Base-by-base conservation (phyloP, 2,113 vertebrate species). In the Xenopus borealis region DNA sequence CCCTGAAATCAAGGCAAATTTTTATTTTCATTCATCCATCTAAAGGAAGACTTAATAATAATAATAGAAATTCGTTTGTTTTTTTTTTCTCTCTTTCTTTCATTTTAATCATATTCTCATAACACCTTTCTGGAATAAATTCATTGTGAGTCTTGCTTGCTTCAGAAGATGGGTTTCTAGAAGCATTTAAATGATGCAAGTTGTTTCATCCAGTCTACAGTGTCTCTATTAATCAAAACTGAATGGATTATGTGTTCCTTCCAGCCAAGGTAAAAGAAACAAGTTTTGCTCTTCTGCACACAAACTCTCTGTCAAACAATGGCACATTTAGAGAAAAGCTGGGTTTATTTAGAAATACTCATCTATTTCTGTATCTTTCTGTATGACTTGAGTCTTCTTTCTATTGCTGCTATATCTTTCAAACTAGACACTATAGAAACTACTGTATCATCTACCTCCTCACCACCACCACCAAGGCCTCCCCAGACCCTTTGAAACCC, bases 71-170 rank as follows among this genome's bases (percentile, higher is more conserved):
- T 9, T 1, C 8, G 33, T 13, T 72, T 72, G 65, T 53, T 53
- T 66, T 67, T 3, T 27, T 3, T 27, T 3, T 27, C 23, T 67
- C 55, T 40, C 33, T 40, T 40, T 40, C 33, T 40, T 18, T n/a
- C 53, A 40, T 75, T 47, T 75, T 75, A 66, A 67, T 75, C 66
- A 67, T 67, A 61, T 67, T 67, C 64, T 61, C 64, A 30, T 74
- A 61, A 27, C 72, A 75, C 64, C 72, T 75, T 75, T 50, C 33
- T 52, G 46, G 72, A 75, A 75, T 75, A 64, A 75, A 67, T 59
- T 75, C 63, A 61, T 40, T 40, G 33, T 40, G 33, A 40, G 33
- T 6, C 33, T 9, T 17, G 40, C 40, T 61, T 61, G 72, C 72
- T 67, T 67, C 53, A 50, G 33, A 61, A 66, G 72, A 61, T 19